phyloP scores from a whole-genome alignment of 2,113 vertebrate species.

The Osmerus eperlanus region DNA sequence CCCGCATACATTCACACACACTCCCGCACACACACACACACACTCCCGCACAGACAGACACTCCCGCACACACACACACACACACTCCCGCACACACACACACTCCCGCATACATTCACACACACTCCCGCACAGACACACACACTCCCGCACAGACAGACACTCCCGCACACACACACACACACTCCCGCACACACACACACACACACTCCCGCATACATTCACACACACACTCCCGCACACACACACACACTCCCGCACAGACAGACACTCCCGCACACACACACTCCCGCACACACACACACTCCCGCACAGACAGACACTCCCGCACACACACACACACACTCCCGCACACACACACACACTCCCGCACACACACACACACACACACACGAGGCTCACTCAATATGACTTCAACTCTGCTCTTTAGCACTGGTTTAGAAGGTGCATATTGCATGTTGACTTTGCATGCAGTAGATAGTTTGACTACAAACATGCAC shows the following conservation, averaged over 20 bases:
- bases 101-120: slow-evolving; percentile 19
- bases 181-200: slow-evolving; percentile 18
- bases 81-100: not conserved
- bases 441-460: slow-evolving; percentile 20
- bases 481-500: slow-evolving; percentile 39
- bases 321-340: not conserved
- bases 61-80: not conserved
- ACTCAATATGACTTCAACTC: too few relatives aligned
- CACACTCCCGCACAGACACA: slow-evolving; percentile 14
- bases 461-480: slow-evolving; percentile 7
- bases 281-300: slow-evolving; percentile 10
- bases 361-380: too few relatives aligned
- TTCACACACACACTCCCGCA: not conserved
- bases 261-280: slow-evolving; percentile 18
- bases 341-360: slow-evolving; percentile 14
- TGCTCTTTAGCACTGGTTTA: not conserved
- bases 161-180: slow-evolving; percentile 16
- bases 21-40: slow-evolving; percentile 25
- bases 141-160: not conserved
- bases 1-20: slow-evolving; percentile 4
- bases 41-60: slow-evolving; percentile 7
- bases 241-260: not conserved
- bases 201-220: slow-evolving; percentile 27
- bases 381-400: not conserved
- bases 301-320: slow-evolving; percentile 17